phyloP scores from a whole-genome alignment of 2,888 invertebrate species.

The Philereme vetulata region DNA sequence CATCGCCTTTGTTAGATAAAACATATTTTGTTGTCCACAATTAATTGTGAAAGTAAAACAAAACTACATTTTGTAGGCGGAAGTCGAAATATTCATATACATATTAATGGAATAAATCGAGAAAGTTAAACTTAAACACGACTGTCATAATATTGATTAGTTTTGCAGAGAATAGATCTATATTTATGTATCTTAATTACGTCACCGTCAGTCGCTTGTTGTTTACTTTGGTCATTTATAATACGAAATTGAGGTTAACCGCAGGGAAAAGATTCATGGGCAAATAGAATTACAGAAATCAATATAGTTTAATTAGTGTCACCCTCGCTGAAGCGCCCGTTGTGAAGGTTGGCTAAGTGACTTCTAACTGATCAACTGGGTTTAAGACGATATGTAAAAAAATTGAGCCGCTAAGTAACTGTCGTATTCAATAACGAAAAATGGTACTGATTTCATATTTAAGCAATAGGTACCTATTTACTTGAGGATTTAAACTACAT shows the following conservation, averaged over 20 bases:
- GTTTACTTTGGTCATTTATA: not conserved
- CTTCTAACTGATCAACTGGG: too few species aligned
- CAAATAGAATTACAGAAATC: not conserved
- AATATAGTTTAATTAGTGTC: slow-evolving; percentile 9
- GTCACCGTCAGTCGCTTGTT: not conserved
- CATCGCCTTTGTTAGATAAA: too few species aligned
- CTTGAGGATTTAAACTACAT: too few species aligned
- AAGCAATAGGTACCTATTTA: too few species aligned
- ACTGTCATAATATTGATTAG: slow-evolving; percentile 7
- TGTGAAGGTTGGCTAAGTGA: too few species aligned
- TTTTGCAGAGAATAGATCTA: not conserved
- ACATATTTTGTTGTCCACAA: too few species aligned
- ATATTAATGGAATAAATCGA: not conserved
- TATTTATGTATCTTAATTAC: not conserved
- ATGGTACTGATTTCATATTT: too few species aligned
- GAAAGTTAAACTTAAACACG: slow-evolving; percentile 1
- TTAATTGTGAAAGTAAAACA: too few species aligned
- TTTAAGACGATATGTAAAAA: too few species aligned
- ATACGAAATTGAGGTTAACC: not conserved
- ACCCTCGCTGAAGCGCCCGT: not conserved
- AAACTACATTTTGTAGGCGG: too few species aligned
- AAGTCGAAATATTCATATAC: not conserved
- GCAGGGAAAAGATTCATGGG: not conserved
- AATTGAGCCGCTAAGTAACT: too few species aligned
- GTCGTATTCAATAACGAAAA: too few species aligned